Evolutionary conservation across 2,888 invertebrate species (phyloP), one percentile per base, ranked within the genome.

Genomic region (Cryptocephalus primarius): DNA sequence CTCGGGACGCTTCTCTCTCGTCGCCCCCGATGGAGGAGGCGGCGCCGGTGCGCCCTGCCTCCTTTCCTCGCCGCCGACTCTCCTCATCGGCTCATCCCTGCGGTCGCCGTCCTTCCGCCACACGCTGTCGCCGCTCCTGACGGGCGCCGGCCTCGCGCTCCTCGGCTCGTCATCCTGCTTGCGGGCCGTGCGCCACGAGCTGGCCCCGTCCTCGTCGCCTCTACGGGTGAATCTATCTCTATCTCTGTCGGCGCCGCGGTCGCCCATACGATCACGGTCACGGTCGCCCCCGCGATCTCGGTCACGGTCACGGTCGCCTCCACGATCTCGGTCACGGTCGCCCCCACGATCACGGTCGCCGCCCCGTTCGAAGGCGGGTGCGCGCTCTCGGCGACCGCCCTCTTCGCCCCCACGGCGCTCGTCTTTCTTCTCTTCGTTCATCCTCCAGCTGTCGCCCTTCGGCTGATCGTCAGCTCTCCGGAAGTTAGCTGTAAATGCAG

Each of bases 11-110:
- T 32, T 42, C 31, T 44, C 54, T 49, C 43, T 66, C 65, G 48
- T 60, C 61, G 59, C 63, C 57, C 59, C 52, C 59, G 43, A 33
- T 48, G 47, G 47, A 46, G 46, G 62, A 36, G 43, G 12, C 14
- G 43, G 59, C 14, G 59, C 49, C 13, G 64, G 55, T 9, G 56
- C 48, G 2, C 33, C 49, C 46, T 45, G 50, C 48, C 14, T 51
- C 33, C 39, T 40, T 10, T 44, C 44, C 14, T 48, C 49, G 9
- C 46, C 52, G n/a, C 49, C 53, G 10, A 46, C 51, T 31, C 53
- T 55, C 39, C 55, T 56, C 34, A 52, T 47, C 8, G 55, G 51
- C 39, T 60, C 60, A 8, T 61, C 60, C 41, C 55, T 54, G 11
- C 56, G 48, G 13, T 49, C 51, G 10, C 38, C 11, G 41, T 54